Base-by-base conservation (phyloP, 2,888 invertebrate species). In the Plemyria rubiginata region DNA sequence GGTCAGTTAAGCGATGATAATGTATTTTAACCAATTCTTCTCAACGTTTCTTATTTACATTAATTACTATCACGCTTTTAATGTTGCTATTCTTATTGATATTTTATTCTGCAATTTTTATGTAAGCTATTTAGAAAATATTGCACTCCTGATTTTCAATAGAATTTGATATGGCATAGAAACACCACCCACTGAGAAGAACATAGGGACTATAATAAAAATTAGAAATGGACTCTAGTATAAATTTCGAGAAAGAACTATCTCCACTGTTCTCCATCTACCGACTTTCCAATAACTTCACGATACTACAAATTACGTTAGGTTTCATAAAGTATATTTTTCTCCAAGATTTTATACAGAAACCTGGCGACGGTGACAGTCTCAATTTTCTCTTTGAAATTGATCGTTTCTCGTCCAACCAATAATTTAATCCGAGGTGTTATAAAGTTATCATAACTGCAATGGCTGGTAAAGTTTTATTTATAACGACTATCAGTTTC, bases 1-100 rank as follows among this genome's bases (percentile, higher is more conserved):
- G 69, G 73, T 73, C 70, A 74, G 52, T 60, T 64, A 64, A 63
- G 70, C 55, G 61, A 62, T 69, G 62, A 69, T 69, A 57, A 65
- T 64, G 64, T 68, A 61, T 62, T 68, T 68, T 62, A 68, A 64
- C 64, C 60, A 64, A 68, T 70, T 68, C 63, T 65, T 52, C 66
- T 61, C 43, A 54, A 51, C 16, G 36, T 6, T 51, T 60, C 49
- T 67, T 64, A 57, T 57, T 48, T 51, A 62, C 60, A 53, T 41
- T 29, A n/a, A 9, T 12, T 0, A 48, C 4, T 28, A 22, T 49
- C 22, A 38, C 11, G 12, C n/a, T 6, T 49, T 29, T 13, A 29
- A 49, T 49, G n/a, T 29, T 45, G 16, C 45, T 11, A 43, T 15
- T 1, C 15, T 6, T n/a, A 13, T 41, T 41, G n/a, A 13, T 41